These are phyloP conservation scores for Allacma fusca DNA, from an alignment of 2,888 invertebrate genomes.

Conservation along the genomic window DNA sequence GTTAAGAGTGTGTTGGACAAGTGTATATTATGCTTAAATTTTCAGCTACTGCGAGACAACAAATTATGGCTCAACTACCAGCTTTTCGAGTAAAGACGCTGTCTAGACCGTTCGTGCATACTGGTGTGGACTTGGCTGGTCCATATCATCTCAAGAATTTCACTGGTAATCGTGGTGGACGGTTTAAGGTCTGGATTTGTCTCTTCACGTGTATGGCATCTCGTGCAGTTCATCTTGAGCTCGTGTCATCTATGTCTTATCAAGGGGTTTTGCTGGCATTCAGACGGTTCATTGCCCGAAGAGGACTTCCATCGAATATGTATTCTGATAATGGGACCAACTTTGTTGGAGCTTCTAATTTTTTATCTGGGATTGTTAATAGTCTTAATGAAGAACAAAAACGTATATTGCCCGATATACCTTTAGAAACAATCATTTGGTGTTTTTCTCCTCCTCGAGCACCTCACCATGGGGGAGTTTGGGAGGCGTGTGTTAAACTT, in stretches of 20 bases:
- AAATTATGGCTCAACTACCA: background rate
- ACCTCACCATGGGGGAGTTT: slow-evolving; percentile 54
- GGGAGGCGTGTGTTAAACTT: slow-evolving; percentile 51
- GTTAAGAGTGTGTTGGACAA: background rate
- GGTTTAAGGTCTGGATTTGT: background rate
- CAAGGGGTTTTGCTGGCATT: slow-evolving; percentile 50
- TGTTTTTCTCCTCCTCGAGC: slow-evolving; percentile 53
- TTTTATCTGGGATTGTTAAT: slow-evolving; percentile 13
- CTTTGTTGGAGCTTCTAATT: slow-evolving; percentile 47
- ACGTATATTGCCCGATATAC: slow-evolving; percentile 22
- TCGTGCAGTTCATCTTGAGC: slow-evolving; percentile 44
- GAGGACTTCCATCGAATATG: slow-evolving; percentile 47
- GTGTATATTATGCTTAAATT: background rate
- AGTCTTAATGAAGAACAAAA: background rate
- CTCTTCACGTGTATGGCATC: background rate
- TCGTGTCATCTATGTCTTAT: slow-evolving; percentile 41
- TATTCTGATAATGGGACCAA: slow-evolving; percentile 53
- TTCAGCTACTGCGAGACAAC: background rate
- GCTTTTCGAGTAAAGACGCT: background rate
- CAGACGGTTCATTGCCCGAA: slow-evolving; percentile 45
- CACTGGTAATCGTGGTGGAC: background rate
- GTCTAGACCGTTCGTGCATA: background rate
- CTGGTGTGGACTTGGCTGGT: background rate
- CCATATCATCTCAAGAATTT: background rate
- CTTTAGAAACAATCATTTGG: slow-evolving; percentile 51